Evolutionary conservation across 2,797 vertebrate genomes (phyloP), one percentile per base, ranked within the genome.

Genomic region (Tauraco hartlaubi): DNA sequence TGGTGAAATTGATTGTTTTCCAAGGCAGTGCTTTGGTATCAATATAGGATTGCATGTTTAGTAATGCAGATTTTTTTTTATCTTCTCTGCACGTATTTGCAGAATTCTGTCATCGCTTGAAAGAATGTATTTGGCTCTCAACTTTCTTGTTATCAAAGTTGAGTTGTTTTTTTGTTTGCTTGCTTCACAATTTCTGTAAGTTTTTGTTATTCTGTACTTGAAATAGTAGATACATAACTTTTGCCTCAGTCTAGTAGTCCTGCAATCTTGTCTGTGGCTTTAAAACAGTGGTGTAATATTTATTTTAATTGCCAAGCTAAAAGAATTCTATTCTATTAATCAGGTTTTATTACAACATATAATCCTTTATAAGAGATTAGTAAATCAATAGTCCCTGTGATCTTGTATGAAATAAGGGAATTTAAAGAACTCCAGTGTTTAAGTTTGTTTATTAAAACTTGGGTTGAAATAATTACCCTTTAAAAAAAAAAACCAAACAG

Each of bases 371-470:
- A 48, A 93, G 33, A 71, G 84, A 80, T 93, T 93, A 94, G 62
- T 91, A 84, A 93, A 97, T 95, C 88, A 94, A 51, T 76, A 86
- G 62, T 33, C 49, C 89, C 87, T 78, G 92, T 97, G 96, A 93
- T 96, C 74, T 91, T 49, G 35, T 61, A 58, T 85, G 78, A 78
- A 94, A 94, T 85, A 97, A 77, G n/a, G 85, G 96, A 97, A 92
- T 98, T 95, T 96, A 95, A 97, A 95, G 92, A 95, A 81, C 76
- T 66, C 48, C n/a, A 81, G n/a, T 97, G 66, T 96, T 85, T 94
- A 90, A 94, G 55, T 97, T 97, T 92, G 71, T 81, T 97, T 94
- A 76, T 97, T 98, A 92, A 97, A 97, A 94, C 77, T 93, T 80
- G 56, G 54, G 39, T 96, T 94, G 73, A 86, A 97, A 85, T 94